These are phyloP conservation scores for Emesis furor DNA, from an alignment of 2,888 invertebrate species.

Conservation along the genomic window DNA sequence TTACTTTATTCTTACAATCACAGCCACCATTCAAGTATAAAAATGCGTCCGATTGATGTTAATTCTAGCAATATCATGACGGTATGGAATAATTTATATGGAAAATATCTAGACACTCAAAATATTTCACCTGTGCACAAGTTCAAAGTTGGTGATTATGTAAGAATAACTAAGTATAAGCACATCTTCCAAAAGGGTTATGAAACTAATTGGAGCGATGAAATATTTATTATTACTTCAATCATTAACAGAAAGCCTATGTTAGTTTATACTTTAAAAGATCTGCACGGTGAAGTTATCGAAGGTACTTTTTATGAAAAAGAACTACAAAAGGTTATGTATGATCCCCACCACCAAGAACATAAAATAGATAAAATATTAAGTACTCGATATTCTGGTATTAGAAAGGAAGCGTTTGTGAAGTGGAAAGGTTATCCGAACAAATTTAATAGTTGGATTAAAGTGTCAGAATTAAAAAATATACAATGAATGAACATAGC, in stretches of 20 bases:
- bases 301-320: slow-evolving; percentile 19
- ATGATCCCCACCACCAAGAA: background rate
- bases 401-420: slow-evolving; percentile 53
- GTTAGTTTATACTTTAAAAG: slow-evolving; percentile 35
- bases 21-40: slow-evolving; percentile 67
- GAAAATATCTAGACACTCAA: too few species aligned
- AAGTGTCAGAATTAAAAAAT: background rate
- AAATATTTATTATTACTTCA: slow-evolving; percentile 69
- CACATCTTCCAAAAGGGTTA: slow-evolving; percentile 71
- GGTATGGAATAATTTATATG: too few species aligned
- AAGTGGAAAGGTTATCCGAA: slow-evolving; percentile 76
- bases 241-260: slow-evolving; percentile 58
- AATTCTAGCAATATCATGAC: too few species aligned
- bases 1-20: slow-evolving; percentile 60
- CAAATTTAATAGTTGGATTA: slow-evolving; percentile 75
- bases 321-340: background rate
- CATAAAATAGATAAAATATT: slow-evolving; percentile 43
- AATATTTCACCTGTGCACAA: slow-evolving; percentile 18
- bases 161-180: slow-evolving; percentile 73
- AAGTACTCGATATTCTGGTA: slow-evolving; percentile 58
- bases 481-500: too few species aligned
- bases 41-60: slow-evolving; percentile 43
- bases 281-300: background rate
- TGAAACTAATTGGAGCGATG: slow-evolving; percentile 76
- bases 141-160: slow-evolving; percentile 57